Evolutionary conservation across 2,797 vertebrate species (phyloP).

Genomic region (Dendrocincla fuliginosa): DNA sequence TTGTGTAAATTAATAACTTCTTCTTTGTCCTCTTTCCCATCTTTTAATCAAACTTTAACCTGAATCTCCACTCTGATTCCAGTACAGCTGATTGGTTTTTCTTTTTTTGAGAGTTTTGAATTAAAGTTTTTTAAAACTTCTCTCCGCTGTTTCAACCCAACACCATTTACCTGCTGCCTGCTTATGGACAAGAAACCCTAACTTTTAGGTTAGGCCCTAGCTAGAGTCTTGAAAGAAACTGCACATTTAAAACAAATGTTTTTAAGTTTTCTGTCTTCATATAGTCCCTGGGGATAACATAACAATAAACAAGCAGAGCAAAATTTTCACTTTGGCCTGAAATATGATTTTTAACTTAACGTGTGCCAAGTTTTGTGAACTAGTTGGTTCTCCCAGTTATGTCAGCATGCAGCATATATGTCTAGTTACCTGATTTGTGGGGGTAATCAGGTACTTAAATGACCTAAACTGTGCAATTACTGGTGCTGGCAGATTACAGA

Average conservation of each 20-base stretch:
- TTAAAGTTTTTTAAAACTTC: neutral
- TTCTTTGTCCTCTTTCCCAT: neutral
- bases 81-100: neutral
- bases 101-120: neutral
- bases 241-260: neutral
- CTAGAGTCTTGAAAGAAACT: neutral
- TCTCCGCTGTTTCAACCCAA: neutral
- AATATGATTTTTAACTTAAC: neutral
- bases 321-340: constrained; percentile 18
- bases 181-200: neutral
- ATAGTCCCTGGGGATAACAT: neutral
- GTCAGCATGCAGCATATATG: neutral
- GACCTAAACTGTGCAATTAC: constrained; percentile 23
- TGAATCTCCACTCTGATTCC: neutral
- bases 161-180: neutral
- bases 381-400: constrained; percentile 7
- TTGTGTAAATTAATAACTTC: neutral
- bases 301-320: constrained; percentile 45
- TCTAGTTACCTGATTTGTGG: constrained; percentile 52
- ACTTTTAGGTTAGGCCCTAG: neutral
- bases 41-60: neutral
- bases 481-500: constrained; percentile 44
- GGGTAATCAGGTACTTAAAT: constrained; percentile 31
- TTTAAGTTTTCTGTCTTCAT: constrained; percentile 9
- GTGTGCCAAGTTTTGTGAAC: constrained; percentile 30